Conservation (phyloP, 2,888 invertebrate species). For the Acleris cristana region DNA sequence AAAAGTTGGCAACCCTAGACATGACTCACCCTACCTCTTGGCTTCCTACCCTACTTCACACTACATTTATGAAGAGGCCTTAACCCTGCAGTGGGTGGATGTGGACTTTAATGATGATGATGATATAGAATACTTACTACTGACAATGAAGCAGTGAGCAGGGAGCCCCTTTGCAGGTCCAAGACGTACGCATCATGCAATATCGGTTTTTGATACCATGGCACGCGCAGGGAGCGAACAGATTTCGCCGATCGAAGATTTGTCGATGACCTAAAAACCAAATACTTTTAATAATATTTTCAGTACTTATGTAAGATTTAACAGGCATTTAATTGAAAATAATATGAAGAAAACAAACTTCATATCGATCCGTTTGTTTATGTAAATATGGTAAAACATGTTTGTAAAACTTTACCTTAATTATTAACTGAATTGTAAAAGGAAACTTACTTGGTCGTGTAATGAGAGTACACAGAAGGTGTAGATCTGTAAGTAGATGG, state of each 20-base stretch:
- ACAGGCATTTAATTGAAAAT: conserved; percentile 1
- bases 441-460: conserved; percentile 86
- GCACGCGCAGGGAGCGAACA: conserved; percentile 89
- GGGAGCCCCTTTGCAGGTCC: conserved; percentile 92
- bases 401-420: background rate
- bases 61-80: too few relatives aligned
- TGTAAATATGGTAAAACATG: background rate
- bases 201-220: conserved; percentile 94
- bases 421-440: conserved; percentile 2
- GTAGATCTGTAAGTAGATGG: conserved; percentile 92
- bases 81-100: too few relatives aligned
- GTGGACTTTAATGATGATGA: too few relatives aligned
- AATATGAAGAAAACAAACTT: background rate
- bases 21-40: too few relatives aligned
- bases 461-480: conserved; percentile 94
- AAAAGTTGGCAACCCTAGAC: too few relatives aligned
- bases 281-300: too few relatives aligned
- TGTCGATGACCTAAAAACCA: conserved; percentile 86
- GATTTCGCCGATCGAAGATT: conserved; percentile 93
- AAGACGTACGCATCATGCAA: conserved; percentile 91
- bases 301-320: too few relatives aligned
- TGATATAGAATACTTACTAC: conserved; percentile 83
- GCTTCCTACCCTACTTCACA: too few relatives aligned
- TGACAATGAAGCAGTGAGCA: conserved; percentile 90
- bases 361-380: background rate